A percentile compares a stretch with the other conserved stretches of the same genome.
These are phyloP conservation scores for Conger conger DNA, from an alignment of 2,113 vertebrate species.

Conservation along the genomic window DNA sequence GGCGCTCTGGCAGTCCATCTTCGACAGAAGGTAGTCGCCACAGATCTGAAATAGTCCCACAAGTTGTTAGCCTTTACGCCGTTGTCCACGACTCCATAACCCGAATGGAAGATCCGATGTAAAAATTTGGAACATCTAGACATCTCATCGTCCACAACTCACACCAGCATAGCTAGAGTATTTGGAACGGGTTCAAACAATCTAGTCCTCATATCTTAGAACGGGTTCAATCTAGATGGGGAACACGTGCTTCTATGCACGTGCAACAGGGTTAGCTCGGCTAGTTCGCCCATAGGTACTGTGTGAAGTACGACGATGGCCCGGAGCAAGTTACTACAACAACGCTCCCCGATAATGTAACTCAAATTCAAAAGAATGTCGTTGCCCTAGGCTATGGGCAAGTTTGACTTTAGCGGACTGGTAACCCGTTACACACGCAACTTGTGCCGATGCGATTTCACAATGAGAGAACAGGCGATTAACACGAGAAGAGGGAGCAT, in stretches of 20 bases:
- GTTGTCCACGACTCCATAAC: neutral
- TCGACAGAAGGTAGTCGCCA: conserved; percentile 94
- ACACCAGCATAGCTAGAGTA: neutral
- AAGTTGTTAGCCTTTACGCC: neutral
- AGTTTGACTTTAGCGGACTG: too few relatives aligned
- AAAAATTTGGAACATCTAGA: neutral
- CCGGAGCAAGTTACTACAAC: too few relatives aligned
- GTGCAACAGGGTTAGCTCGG: too few relatives aligned
- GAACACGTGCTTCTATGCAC: neutral
- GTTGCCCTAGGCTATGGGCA: too few relatives aligned
- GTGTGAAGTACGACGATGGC: too few relatives aligned
- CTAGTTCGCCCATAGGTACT: too few relatives aligned
- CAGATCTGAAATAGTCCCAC: conserved; percentile 78
- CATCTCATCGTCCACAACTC: neutral
- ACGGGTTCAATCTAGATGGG: neutral
- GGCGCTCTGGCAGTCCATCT: conserved; percentile 87
- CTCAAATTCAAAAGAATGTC: too few relatives aligned
- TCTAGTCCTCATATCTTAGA: neutral
- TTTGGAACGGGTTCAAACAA: neutral
- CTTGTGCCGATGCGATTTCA: neutral
- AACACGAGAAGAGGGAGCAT: neutral
- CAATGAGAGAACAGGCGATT: neutral
- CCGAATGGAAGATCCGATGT: neutral
- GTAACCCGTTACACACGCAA: neutral
- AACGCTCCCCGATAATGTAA: too few relatives aligned